phyloP scores from a whole-genome alignment of 2,113 vertebrate genomes.

The Paramormyrops kingsleyae region DNA sequence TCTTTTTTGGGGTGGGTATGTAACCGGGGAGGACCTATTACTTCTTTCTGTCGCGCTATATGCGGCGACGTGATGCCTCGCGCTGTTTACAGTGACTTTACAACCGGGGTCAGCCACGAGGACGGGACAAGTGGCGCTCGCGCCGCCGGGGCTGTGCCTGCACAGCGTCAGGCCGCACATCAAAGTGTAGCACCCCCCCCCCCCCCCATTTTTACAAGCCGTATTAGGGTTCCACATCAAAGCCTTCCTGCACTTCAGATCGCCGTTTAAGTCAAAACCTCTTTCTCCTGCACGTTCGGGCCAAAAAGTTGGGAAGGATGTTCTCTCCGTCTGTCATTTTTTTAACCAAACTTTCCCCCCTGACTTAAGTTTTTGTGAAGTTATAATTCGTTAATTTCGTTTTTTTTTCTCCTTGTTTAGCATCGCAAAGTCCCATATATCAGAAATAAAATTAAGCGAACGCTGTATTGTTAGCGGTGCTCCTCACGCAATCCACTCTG shows the following conservation, averaged over 20 bases:
- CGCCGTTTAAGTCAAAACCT: constrained; percentile 37
- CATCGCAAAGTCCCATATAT: not conserved
- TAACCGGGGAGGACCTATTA: not conserved
- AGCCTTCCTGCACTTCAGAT: constrained; percentile 42
- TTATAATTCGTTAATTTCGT: not conserved
- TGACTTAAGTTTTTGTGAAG: not conserved
- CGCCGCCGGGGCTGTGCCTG: constrained; percentile 42
- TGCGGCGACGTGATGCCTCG: constrained; percentile 32
- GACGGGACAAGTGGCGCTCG: constrained; percentile 29
- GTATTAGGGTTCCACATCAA: constrained; percentile 59
- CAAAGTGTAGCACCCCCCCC: constrained; percentile 52
- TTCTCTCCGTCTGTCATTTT: not conserved
- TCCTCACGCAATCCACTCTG: not conserved
- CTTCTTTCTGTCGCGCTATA: not conserved
- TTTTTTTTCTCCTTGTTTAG: not conserved
- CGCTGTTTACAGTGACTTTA: constrained; percentile 58
- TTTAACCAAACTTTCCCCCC: not conserved
- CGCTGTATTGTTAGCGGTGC: not conserved
- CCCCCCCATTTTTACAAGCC: constrained; percentile 49
- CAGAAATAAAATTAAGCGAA: not conserved
- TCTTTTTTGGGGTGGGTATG: not conserved
- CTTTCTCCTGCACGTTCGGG: constrained; percentile 27
- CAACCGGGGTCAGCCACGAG: constrained; percentile 44
- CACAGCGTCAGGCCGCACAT: constrained; percentile 59
- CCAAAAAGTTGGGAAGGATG: not conserved